phyloP scores from a whole-genome alignment of 2,888 invertebrate species.

The Drosophila mettleri region DNA sequence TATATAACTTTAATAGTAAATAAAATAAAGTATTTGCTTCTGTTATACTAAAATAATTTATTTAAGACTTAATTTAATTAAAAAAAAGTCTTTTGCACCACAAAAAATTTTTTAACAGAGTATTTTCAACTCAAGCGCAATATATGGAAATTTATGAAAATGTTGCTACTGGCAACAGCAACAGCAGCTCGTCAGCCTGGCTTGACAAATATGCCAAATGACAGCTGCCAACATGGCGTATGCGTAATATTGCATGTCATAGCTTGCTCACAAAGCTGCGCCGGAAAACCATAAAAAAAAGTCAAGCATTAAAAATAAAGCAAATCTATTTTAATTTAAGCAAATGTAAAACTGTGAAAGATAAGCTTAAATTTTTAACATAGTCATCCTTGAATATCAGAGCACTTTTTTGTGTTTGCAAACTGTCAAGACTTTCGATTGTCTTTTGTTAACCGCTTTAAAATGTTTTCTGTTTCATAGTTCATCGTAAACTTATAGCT shows the following conservation, averaged over 20 bases:
- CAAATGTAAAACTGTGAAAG: not conserved
- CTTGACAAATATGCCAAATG: constrained; percentile 49
- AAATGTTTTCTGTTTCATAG: constrained; percentile 4
- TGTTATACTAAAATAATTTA: not conserved
- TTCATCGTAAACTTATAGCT: constrained; percentile 1
- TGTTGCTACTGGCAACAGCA: constrained; percentile 11
- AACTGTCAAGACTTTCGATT: not conserved
- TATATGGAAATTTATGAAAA: not conserved
- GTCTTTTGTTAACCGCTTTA: not conserved
- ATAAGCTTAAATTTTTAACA: not conserved
- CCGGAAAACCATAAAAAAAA: not conserved
- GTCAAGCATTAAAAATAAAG: constrained; percentile 4
- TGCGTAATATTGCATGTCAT: constrained; percentile 56
- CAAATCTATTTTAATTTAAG: not conserved
- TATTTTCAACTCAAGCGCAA: not conserved
- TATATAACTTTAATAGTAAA: too few species aligned
- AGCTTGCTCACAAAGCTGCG: constrained; percentile 2
- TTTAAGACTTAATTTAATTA: not conserved
- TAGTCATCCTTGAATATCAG: not conserved
- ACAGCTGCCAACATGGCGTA: constrained; percentile 51
- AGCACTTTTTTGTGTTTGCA: not conserved
- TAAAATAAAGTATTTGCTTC: too few species aligned
- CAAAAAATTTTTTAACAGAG: not conserved
- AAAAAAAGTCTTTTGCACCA: not conserved
- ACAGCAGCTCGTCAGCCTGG: constrained; percentile 9